These are phyloP conservation scores for Fundulus diaphanus DNA, from an alignment of 2,797 vertebrate species.

Conservation along the genomic window DNA sequence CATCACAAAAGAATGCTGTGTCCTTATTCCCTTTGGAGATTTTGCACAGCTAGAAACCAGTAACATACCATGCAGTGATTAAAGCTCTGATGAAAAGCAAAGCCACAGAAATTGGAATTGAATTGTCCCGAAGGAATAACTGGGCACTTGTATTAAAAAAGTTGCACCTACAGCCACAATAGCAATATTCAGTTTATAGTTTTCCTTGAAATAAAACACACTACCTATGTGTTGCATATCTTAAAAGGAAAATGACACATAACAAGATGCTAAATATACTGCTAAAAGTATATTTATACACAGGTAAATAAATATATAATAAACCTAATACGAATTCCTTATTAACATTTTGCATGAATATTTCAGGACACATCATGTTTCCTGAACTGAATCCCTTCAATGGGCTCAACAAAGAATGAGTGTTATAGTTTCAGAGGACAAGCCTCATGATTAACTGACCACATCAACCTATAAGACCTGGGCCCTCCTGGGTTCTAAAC, in stretches of 20 bases:
- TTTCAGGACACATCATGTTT: constrained; percentile 40
- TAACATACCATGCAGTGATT: constrained; percentile 11
- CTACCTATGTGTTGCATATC: constrained; percentile 32
- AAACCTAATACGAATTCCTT: constrained; percentile 15
- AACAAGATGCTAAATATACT: constrained; percentile 51
- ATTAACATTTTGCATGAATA: constrained; percentile 28
- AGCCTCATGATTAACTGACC: constrained; percentile 72
- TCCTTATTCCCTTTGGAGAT: constrained; percentile 17
- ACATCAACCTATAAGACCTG: constrained; percentile 74
- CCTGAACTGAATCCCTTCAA: constrained; percentile 28
- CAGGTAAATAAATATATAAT: neutral
- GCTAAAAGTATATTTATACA: neutral
- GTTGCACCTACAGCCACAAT: constrained; percentile 51
- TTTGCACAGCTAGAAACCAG: constrained; percentile 17
- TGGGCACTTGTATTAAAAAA: constrained; percentile 39
- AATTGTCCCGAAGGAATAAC: constrained; percentile 34
- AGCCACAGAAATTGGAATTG: constrained; percentile 18
- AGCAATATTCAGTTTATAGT: constrained; percentile 37
- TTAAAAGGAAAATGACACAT: constrained; percentile 44
- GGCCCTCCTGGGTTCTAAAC: constrained; percentile 74
- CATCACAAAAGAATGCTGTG: neutral
- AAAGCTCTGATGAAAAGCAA: constrained; percentile 37
- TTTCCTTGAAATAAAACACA: constrained; percentile 38
- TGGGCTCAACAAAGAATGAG: constrained; percentile 50
- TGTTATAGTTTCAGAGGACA: constrained; percentile 59